Conservation (phyloP, 2,797 vertebrate species). For the Dendrocincla fuliginosa region DNA sequence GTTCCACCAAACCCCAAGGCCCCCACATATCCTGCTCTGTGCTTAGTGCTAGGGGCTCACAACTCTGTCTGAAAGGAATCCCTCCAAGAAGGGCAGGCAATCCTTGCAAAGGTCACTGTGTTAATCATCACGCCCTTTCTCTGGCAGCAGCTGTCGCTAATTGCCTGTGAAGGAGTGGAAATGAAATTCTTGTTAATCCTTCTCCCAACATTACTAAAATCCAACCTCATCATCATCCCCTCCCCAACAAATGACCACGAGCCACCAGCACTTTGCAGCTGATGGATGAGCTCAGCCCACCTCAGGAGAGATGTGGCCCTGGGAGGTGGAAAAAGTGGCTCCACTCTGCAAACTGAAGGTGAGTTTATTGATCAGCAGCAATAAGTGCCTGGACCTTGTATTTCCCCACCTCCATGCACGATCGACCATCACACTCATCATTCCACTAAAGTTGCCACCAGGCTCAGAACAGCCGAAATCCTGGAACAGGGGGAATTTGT, state of each 20-base stretch:
- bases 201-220: neutral
- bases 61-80: neutral
- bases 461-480: slow-evolving; percentile 3
- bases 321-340: neutral
- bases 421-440: neutral
- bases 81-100: slow-evolving; percentile 5
- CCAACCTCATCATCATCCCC: neutral
- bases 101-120: slow-evolving; percentile 52
- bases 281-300: neutral
- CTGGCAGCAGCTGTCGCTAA: slow-evolving; percentile 37
- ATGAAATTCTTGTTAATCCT: slow-evolving; percentile 50
- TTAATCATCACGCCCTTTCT: slow-evolving; percentile 43
- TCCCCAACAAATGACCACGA: neutral
- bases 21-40: neutral
- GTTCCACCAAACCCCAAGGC: neutral
- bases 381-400: neutral
- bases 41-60: neutral
- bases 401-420: neutral
- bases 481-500: slow-evolving; percentile 35
- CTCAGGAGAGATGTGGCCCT: fast-evolving
- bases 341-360: neutral
- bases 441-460: neutral
- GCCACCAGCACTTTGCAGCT: neutral
- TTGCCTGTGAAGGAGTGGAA: slow-evolving; percentile 43
- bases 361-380: slow-evolving; percentile 6